Evolutionary conservation across 2,888 invertebrate genomes (phyloP), one percentile per base, ranked within the genome.

Genomic region (Tricholauxania praeusta): DNA sequence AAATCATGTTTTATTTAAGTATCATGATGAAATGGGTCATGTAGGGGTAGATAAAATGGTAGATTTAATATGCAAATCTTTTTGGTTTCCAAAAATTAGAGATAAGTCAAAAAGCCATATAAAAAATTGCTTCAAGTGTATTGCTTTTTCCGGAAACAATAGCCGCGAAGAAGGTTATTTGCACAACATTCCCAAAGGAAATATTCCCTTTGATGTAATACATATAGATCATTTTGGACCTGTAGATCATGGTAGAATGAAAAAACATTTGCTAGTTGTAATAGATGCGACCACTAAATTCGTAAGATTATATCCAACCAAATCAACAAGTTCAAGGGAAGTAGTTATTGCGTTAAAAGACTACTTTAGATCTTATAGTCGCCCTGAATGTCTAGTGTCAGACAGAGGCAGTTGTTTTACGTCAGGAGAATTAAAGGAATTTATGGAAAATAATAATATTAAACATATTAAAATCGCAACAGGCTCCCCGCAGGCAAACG

Each of bases 51-150:
- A 70, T 32, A 70, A 70, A 62, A 32, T 62, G 15, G n/a, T 51
- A 32, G 68, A 72, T 47, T 49, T 28, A 12, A 71, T 71, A 28
- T 28, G 3, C 8, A 71, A 57, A 48, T 64, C 14, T 48, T 65
- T 64, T 22, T 71, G 71, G 71, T 64, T 71, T 48, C 32, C 55
- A 15, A 65, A 71, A 7, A 51, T 71, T n/a, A 62, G 51, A 62
- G n/a, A 39, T 15, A 63, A 71, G 48, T 49, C 39, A 12, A n/a
- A 22, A 22, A 3, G 3, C 22, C 62, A 63, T 63, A 63, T 63
- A 63, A 19, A 63, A 63, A 63, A 52, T 8, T 67, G 67, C 53
- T 32, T 67, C 4, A 67, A 55, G n/a, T 67, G 52, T 32, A 67
- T 67, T 28, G 53, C 28, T 4, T 67, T 17, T 53, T 67, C 67